Evolutionary conservation across 2,797 vertebrate genomes (phyloP), one percentile per base, ranked within the genome.

Genomic region (Halcyon badia): DNA sequence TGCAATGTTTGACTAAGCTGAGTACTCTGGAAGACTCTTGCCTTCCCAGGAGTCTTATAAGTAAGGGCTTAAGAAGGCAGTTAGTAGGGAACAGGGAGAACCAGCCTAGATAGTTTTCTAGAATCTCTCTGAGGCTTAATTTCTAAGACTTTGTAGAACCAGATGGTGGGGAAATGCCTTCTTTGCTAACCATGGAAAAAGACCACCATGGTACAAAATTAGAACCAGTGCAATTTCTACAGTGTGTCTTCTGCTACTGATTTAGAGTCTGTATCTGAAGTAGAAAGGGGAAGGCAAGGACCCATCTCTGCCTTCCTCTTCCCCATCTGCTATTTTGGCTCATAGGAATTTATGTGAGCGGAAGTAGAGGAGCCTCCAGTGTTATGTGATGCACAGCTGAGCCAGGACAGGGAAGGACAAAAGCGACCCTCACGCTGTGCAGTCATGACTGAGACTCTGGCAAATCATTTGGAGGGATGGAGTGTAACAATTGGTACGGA

Each of bases 171-270:
- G 71, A 75, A 92, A 92, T 83, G 61, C 42, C 35, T 91, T 54
- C 71, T 96, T 33, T 62, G 52, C 46, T 92, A 89, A 86, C 61
- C 49, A 78, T 83, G 76, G 92, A 91, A 92, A 94, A 95, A 94
- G 92, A 94, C 90, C 84, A 95, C 89, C 91, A 75, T 0, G 1
- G 37, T 24, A 68, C 58, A 77, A 91, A 92, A 96, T 94, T 94
- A 94, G 65, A 96, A 92, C 78, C 89, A 96, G 82, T 31, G 62
- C 49, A 48, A 65, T 21, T 85, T 68, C 56, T 41, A 15, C 11
- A 83, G 8, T 5, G 2, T 75, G 31, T 94, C 65, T 85, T 77
- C 82, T 94, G 84, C 61, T 94, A 30, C 78, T 92, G 87, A 73
- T 96, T 94, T 93, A 37, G 15, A 76, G 66, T 16, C 24, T 46